phyloP scores from a whole-genome alignment of 2,888 invertebrate genomes.

The Pachydiplax longipennis region DNA sequence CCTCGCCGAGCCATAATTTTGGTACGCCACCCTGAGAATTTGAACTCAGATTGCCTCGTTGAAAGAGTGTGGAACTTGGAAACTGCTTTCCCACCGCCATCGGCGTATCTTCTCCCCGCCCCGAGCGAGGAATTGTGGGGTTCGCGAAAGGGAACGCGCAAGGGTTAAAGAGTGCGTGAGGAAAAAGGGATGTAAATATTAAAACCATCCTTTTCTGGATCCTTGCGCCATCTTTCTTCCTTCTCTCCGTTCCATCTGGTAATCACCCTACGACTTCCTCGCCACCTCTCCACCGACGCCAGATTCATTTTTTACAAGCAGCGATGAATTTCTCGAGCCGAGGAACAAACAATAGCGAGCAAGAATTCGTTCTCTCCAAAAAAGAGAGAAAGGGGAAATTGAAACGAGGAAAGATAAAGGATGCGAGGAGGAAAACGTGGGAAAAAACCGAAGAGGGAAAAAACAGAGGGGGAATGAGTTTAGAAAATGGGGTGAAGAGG shows the following conservation, averaged over 20 bases:
- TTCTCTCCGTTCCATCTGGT: neutral
- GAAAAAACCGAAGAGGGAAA: neutral
- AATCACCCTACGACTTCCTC: neutral
- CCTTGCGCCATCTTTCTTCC: neutral
- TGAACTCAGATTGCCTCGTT: constrained; percentile 33
- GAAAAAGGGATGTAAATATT: constrained; percentile 32
- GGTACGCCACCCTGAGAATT: constrained; percentile 24
- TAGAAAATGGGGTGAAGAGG: neutral
- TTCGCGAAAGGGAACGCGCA: neutral
- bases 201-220: neutral
- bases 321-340: neutral
- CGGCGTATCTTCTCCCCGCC: neutral
- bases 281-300: neutral
- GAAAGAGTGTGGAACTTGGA: constrained; percentile 20
- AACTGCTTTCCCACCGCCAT: neutral
- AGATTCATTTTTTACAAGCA: constrained; percentile 9
- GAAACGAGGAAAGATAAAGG: neutral
- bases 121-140: neutral
- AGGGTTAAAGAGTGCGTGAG: neutral
- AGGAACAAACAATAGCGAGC: neutral
- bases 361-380: neutral
- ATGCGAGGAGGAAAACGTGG: neutral
- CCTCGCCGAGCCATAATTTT: constrained; percentile 19
- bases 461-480: neutral
- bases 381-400: neutral